A percentile compares a stretch with the other conserved stretches of the same genome.
Evolutionary conservation across 2,113 vertebrate genomes (phyloP).

Genomic region (Microcebus tavaratra): DNA sequence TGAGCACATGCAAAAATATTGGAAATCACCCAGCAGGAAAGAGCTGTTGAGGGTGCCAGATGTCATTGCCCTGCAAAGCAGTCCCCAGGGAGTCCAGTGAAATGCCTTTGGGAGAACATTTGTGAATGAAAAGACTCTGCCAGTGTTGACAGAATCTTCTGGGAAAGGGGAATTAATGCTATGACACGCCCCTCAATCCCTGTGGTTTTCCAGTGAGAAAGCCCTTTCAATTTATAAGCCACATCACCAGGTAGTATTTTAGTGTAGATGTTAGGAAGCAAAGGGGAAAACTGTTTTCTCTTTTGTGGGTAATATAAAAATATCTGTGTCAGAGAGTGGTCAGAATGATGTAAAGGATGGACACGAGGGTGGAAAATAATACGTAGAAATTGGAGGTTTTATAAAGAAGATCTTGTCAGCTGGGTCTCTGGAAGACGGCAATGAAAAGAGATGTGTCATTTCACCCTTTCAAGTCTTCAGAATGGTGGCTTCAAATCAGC

Average conservation of each 20-base stretch:
- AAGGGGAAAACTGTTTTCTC: not conserved
- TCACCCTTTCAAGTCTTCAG: not conserved
- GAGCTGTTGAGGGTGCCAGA: not conserved
- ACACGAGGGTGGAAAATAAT: not conserved
- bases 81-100: not conserved
- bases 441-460: not conserved
- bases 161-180: not conserved
- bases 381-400: not conserved
- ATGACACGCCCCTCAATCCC: not conserved
- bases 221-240: not conserved
- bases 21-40: not conserved
- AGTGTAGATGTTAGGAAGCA: not conserved
- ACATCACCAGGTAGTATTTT: not conserved
- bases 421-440: not conserved
- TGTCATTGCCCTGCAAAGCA: not conserved
- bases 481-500: not conserved
- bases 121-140: not conserved
- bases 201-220: not conserved
- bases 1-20: too few relatives aligned
- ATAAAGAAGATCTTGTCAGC: not conserved
- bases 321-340: not conserved
- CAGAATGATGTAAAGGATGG: not conserved
- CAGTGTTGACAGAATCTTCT: not conserved
- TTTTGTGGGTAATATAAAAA: slow-evolving; percentile 19
- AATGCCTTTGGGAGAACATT: not conserved